Evolutionary conservation across 1,140 invertebrate species (phyloP).

Genomic region (Dreissena polymorpha): DNA sequence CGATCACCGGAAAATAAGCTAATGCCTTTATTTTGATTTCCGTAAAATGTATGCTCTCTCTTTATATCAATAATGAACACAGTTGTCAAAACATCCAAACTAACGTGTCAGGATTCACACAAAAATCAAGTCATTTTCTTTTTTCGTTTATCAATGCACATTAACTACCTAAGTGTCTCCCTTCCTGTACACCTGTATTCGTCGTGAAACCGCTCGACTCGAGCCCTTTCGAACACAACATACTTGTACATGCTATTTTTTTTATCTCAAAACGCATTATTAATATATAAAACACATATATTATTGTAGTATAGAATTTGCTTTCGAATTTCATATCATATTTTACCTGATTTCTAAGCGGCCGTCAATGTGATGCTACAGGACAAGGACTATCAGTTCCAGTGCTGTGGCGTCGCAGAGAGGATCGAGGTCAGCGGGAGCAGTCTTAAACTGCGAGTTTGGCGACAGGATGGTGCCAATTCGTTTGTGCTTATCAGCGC

Average conservation of each 20-base stretch:
- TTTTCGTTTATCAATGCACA: no score
- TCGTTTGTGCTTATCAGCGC: constrained; percentile 18
- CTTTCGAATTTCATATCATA: neutral
- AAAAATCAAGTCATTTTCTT: no score
- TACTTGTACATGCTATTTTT: no score
- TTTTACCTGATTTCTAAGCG: neutral
- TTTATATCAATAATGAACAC: no score
- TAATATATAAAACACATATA: neutral
- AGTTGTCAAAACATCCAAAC: no score
- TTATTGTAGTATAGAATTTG: neutral
- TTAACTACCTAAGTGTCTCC: neutral
- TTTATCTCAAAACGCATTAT: neutral
- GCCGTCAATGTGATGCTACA: constrained; percentile 1
- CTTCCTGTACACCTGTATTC: neutral
- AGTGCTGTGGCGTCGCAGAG: constrained; percentile 32
- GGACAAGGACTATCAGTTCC: constrained; percentile 3
- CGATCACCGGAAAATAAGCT: no score
- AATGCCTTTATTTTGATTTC: no score
- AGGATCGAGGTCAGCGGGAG: neutral
- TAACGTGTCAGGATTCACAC: no score
- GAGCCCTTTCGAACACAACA: neutral
- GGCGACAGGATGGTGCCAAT: constrained; percentile 16
- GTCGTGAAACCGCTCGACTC: neutral
- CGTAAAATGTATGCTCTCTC: no score
- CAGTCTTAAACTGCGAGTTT: constrained; percentile 10